Base-by-base conservation (phyloP, 2,797 vertebrate species). In the Typhlichthys eigenmanni region DNA sequence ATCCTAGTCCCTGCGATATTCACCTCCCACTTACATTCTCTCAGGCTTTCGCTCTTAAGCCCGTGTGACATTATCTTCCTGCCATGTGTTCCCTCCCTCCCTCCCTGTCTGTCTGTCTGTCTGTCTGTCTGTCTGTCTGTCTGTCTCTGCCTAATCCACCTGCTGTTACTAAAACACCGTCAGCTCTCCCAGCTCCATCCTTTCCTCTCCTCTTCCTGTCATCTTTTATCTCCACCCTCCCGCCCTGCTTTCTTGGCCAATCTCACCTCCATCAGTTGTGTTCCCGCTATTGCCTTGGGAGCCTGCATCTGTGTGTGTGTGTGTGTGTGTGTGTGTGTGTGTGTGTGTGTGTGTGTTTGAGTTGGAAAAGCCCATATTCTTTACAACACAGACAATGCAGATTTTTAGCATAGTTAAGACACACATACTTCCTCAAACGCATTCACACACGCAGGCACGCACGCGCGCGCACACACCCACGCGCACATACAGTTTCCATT, bases 221-320 rank as follows among this genome's bases (percentile, higher is more conserved):
- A 11, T 59, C 62, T 73, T 5, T 49, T 66, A 14, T 7, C 2
- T 29, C 16, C 19, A 45, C n/a, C 47, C 43, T 14, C 43, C 12
- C 9, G 38, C 24, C 47, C 16, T 13, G 19, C 57, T 14, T 57
- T 56, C 62, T 59, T 9, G 53, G 64, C 66, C 78, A 74, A 67
- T 65, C 75, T 75, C 59, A 46, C 66, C 76, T 75, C 71, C 85
- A 77, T 90, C 87, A 86, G 80, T 87, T 82, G 63, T 78, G 89
- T 65, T 79, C 79, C 75, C 77, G 60, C 58, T 38, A 73, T 68
- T 66, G 72, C 77, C 75, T 52, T 14, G 56, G 68, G 72, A 82
- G 54, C 64, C 52, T 64, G 53, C 45, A 54, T 58, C 60, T 19
- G 58, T 63, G 57, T 84, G 69, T 69, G 56, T 63, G 49, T 63